A percentile compares a stretch with the other conserved stretches of the same genome.
Conservation (phyloP, 2,113 vertebrate genomes). For the Scalopus aquaticus region DNA sequence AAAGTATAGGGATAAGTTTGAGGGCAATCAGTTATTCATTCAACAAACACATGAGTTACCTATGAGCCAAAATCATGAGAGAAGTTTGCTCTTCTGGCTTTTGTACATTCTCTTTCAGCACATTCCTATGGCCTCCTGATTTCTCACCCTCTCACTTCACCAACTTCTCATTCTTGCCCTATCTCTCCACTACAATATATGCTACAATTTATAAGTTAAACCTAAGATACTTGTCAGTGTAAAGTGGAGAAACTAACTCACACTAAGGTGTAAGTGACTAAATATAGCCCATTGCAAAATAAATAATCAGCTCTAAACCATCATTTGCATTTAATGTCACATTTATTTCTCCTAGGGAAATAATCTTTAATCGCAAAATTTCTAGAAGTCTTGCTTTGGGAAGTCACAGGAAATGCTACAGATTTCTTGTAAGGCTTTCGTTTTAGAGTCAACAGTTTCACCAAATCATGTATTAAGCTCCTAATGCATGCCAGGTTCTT, state of each 20-base stretch:
- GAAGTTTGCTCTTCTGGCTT: neutral
- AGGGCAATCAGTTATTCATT: neutral
- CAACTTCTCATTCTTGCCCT: neutral
- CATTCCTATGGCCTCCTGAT: neutral
- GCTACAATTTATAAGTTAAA: neutral
- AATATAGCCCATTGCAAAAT: neutral
- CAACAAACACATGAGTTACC: neutral
- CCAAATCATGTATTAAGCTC: neutral
- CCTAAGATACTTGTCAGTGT: neutral
- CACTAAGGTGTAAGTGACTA: accelerated
- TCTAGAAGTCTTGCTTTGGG: neutral
- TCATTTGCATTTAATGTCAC: neutral
- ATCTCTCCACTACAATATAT: neutral
- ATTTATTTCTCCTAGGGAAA: neutral
- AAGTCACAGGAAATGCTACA: neutral
- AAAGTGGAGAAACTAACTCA: neutral
- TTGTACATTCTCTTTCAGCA: neutral
- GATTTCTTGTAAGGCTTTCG: neutral
- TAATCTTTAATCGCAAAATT: neutral
- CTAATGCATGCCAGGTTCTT: neutral
- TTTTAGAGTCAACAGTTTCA: neutral
- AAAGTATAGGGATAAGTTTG: neutral
- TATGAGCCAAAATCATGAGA: neutral
- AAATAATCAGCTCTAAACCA: neutral
- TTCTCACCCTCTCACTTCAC: neutral